Conservation (phyloP, 2,113 vertebrate species). For the Lagenorhynchus albirostris region DNA sequence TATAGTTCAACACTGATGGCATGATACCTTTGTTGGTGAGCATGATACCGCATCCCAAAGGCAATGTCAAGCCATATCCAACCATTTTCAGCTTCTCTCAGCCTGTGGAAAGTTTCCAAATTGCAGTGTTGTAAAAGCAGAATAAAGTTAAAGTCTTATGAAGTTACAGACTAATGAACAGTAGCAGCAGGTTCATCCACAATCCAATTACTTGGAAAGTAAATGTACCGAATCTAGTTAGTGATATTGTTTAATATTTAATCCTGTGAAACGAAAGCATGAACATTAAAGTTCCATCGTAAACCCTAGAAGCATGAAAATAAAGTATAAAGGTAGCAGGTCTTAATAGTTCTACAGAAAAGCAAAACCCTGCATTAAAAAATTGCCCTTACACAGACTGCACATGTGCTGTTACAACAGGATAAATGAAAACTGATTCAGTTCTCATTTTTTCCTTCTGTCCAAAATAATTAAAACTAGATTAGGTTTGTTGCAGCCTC, state of each 20-base stretch:
- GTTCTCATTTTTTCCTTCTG: background rate
- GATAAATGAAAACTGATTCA: background rate
- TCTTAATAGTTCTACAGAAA: conserved; percentile 55
- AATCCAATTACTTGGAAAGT: conserved; percentile 74
- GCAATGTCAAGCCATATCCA: background rate
- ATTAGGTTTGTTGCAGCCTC: background rate
- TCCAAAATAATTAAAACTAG: conserved; percentile 65
- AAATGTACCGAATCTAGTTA: conserved; percentile 76
- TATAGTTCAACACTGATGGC: background rate
- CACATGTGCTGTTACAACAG: background rate
- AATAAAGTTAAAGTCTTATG: conserved; percentile 57
- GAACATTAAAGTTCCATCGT: conserved; percentile 54
- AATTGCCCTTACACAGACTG: background rate
- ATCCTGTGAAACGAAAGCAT: conserved; percentile 59
- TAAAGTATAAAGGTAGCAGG: conserved; percentile 49
- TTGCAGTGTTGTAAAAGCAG: conserved; percentile 59
- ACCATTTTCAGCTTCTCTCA: conserved; percentile 43
- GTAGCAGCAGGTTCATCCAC: conserved; percentile 67
- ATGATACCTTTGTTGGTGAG: background rate
- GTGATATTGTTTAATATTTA: conserved; percentile 79
- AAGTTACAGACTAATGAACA: conserved; percentile 73
- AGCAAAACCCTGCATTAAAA: conserved; percentile 37
- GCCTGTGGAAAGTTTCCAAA: conserved; percentile 58
- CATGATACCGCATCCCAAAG: background rate
- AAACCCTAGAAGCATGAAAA: conserved; percentile 67